phyloP scores from a whole-genome alignment of 2,113 vertebrate species.

The Myxocyprinus asiaticus region DNA sequence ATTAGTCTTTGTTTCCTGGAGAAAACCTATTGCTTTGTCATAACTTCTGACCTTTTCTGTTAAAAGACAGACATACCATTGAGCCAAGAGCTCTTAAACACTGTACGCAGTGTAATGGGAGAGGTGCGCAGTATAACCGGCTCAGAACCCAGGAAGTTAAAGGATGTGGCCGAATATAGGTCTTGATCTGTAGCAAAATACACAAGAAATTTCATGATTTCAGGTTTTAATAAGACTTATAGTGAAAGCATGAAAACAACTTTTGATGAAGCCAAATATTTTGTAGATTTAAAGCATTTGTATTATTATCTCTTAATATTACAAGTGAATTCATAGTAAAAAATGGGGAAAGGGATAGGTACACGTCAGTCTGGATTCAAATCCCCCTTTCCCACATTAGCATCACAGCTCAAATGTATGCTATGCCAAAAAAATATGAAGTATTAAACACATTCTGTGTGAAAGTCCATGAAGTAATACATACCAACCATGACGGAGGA shows the following conservation, averaged over 20 bases:
- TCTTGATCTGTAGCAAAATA: constrained; percentile 71
- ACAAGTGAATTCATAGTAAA: too few species aligned
- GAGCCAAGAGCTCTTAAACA: constrained; percentile 77
- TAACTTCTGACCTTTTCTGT: too few species aligned
- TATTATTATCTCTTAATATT: too few species aligned
- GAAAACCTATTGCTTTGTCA: too few species aligned
- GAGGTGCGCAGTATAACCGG: constrained; percentile 74
- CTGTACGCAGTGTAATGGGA: constrained; percentile 68
- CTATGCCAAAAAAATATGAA: not conserved
- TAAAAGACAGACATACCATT: constrained; percentile 66
- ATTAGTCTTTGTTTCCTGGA: too few species aligned
- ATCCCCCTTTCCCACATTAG: too few species aligned
- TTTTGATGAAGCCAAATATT: too few species aligned
- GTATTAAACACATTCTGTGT: not conserved
- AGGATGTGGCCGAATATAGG: constrained; percentile 81
- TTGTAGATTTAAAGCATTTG: too few species aligned
- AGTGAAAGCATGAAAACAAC: not conserved
- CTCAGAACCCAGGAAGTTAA: constrained; percentile 83
- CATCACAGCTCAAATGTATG: too few species aligned
- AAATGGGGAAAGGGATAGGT: too few species aligned
- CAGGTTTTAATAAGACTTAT: not conserved
- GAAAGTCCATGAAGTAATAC: constrained; percentile 49
- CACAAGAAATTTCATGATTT: too few species aligned
- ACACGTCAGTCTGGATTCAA: too few species aligned
- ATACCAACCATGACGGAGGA: constrained; percentile 76